These are phyloP conservation scores for Pelodytes ibericus DNA, from an alignment of 2,797 vertebrate genomes.

Conservation along the genomic window DNA sequence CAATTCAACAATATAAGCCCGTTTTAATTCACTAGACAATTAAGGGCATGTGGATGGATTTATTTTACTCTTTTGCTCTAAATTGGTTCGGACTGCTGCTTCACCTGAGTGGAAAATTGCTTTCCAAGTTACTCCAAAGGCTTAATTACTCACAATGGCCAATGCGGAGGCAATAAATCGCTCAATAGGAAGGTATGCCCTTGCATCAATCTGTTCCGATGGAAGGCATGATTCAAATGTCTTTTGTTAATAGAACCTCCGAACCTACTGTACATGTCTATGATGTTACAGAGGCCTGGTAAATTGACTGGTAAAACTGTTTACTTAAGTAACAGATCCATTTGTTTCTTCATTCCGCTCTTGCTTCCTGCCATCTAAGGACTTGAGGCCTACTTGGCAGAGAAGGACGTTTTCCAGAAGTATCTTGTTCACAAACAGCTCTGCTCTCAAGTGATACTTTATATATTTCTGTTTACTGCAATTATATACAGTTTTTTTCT, in stretches of 20 bases:
- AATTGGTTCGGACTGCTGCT: too few species aligned
- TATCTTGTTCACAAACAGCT: not conserved
- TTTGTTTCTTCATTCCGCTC: conserved; percentile 2
- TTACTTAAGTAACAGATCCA: conserved; percentile 30
- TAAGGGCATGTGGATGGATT: too few species aligned
- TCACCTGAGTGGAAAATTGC: conserved; percentile 12
- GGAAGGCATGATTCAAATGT: not conserved
- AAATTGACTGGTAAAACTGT: not conserved
- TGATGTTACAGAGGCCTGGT: conserved; percentile 11
- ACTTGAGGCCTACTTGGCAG: conserved; percentile 4
- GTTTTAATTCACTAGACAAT: too few species aligned
- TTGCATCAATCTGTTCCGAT: not conserved
- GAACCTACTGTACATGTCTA: conserved; percentile 25
- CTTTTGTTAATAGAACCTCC: conserved; percentile 22
- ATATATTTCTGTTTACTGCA: conserved; percentile 5
- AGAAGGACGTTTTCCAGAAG: conserved; percentile 43
- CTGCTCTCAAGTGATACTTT: not conserved
- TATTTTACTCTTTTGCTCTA: too few species aligned
- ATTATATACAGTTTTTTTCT: conserved; percentile 1
- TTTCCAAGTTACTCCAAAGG: not conserved
- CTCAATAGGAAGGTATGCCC: not conserved
- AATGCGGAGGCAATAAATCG: not conserved
- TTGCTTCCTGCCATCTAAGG: conserved; percentile 47
- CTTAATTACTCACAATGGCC: too few species aligned
- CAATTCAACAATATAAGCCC: too few species aligned